Conservation (phyloP, 2,797 vertebrate genomes). For the Furcifer pardalis region DNA sequence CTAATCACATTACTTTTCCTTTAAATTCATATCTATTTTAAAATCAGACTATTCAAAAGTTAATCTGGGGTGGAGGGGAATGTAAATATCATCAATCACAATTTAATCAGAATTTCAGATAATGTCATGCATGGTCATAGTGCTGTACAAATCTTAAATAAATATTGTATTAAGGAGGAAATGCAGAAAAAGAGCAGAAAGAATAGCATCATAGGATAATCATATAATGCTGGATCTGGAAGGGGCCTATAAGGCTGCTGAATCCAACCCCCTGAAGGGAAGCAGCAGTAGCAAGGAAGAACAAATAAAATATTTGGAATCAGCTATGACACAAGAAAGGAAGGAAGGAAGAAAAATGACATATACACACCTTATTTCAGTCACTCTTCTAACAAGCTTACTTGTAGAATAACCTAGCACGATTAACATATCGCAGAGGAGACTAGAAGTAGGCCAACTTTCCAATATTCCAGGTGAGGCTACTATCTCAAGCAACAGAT, state of each 20-base stretch:
- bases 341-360: too few relatives aligned
- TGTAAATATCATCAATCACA: not conserved
- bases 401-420: not conserved
- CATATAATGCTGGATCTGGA: not conserved
- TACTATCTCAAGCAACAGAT: not conserved
- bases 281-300: not conserved
- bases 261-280: too few relatives aligned
- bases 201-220: not conserved
- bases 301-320: not conserved
- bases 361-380: not conserved
- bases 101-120: constrained; percentile 27
- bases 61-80: rapidly evolving
- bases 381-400: not conserved
- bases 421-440: not conserved
- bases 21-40: constrained; percentile 4
- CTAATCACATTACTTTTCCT: constrained; percentile 6
- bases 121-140: not conserved
- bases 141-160: not conserved
- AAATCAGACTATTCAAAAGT: constrained; percentile 49
- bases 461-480: not conserved
- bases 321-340: too few relatives aligned
- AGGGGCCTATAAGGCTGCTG: too few relatives aligned
- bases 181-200: not conserved
- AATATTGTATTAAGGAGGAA: not conserved
- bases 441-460: not conserved